Conservation (phyloP, 2,888 invertebrate genomes). For the Metallyticus violacea region DNA sequence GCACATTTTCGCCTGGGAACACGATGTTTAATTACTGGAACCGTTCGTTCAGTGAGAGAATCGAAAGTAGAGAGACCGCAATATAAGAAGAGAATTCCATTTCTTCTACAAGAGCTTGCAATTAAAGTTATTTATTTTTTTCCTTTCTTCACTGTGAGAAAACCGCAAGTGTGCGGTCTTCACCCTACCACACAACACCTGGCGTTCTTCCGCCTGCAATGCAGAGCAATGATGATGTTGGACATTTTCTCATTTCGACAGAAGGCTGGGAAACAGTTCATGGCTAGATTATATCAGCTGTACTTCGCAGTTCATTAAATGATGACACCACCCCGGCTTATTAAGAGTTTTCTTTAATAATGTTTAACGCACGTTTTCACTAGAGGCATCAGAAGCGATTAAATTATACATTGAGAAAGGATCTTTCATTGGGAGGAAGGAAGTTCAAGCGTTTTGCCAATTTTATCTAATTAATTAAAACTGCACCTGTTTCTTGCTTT, state of each 20-base stretch:
- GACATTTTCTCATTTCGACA: neutral
- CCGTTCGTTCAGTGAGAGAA: neutral
- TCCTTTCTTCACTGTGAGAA: neutral
- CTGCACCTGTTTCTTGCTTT: too few relatives aligned
- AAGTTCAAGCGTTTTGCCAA: too few relatives aligned
- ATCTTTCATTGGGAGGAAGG: too few relatives aligned
- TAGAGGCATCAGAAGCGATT: too few relatives aligned
- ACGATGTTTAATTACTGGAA: neutral
- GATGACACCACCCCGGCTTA: too few relatives aligned
- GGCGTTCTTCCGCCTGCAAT: neutral
- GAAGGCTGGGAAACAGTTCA: neutral
- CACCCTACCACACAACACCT: neutral
- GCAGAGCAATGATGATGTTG: neutral
- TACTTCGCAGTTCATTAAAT: too few relatives aligned
- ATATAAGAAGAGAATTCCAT: neutral
- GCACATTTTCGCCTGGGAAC: neutral
- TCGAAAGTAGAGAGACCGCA: neutral
- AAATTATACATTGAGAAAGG: too few relatives aligned
- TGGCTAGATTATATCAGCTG: too few relatives aligned
- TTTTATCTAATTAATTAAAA: too few relatives aligned
- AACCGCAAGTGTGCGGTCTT: neutral
- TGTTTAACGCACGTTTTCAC: too few relatives aligned
- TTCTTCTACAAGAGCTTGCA: neutral
- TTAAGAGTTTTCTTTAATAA: too few relatives aligned
- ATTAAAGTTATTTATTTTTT: neutral